Conservation (phyloP, 2,797 vertebrate genomes). For the Leptatherina wallacei region DNA sequence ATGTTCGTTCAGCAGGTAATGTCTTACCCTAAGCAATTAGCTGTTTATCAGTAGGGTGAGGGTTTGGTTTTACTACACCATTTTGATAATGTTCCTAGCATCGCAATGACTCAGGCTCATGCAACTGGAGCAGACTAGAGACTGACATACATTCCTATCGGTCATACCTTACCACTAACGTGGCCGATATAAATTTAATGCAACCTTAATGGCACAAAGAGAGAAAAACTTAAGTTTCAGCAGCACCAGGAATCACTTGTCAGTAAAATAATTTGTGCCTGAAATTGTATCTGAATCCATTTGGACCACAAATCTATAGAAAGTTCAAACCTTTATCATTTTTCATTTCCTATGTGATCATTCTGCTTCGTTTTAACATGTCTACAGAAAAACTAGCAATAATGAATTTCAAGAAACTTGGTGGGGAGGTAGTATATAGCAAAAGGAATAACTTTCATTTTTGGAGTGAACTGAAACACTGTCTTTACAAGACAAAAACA, state of each 20-base stretch:
- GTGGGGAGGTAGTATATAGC: not conserved
- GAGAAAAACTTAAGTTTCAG: not conserved
- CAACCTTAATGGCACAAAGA: slow-evolving; percentile 11
- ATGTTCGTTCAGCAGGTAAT: not conserved
- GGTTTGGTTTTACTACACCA: not conserved
- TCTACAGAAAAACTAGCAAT: not conserved
- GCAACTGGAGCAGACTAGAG: not conserved
- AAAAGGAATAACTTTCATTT: not conserved
- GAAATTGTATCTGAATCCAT: not conserved
- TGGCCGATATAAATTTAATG: not conserved
- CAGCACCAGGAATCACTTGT: not conserved
- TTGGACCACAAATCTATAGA: not conserved
- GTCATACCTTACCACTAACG: not conserved
- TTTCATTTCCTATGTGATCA: not conserved
- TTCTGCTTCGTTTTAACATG: not conserved
- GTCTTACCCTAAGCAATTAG: not conserved
- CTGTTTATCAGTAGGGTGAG: not conserved
- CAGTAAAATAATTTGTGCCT: not conserved
- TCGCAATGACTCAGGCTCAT: not conserved
- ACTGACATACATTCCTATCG: not conserved
- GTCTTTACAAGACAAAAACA: not conserved
- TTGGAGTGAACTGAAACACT: too few relatives aligned
- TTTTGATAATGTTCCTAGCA: not conserved
- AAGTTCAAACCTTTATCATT: not conserved
- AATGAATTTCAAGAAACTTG: not conserved